Conservation (phyloP, 2,888 invertebrate genomes). For the Polia nebulosa region DNA sequence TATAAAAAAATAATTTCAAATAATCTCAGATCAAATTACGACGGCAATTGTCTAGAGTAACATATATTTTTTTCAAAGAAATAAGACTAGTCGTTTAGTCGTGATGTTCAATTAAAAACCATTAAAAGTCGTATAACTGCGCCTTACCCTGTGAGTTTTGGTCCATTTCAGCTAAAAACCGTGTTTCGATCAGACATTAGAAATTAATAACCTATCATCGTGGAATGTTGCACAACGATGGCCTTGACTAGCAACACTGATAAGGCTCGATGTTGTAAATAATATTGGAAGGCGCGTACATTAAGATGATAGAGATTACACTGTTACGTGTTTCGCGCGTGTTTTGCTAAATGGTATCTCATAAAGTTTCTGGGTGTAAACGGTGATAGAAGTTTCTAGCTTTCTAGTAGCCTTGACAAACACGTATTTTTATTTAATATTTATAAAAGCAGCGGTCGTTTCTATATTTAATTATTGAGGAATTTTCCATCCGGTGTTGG, state of each 20-base stretch:
- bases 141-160: too few relatives aligned
- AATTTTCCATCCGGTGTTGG: not conserved
- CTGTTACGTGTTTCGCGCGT: constrained; percentile 10
- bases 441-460: not conserved
- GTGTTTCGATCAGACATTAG: too few relatives aligned
- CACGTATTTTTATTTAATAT: not conserved
- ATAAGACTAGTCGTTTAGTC: too few relatives aligned
- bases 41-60: too few relatives aligned
- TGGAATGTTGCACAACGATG: constrained; percentile 32
- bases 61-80: too few relatives aligned
- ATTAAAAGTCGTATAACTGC: too few relatives aligned
- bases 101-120: too few relatives aligned
- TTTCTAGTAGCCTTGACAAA: not conserved
- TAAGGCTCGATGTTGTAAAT: constrained; percentile 36
- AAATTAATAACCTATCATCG: constrained; percentile 14
- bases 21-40: too few relatives aligned
- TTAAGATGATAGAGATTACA: constrained; percentile 25
- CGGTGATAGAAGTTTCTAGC: not conserved
- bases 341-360: constrained; percentile 20
- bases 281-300: constrained; percentile 11
- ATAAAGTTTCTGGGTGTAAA: not conserved
- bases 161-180: too few relatives aligned
- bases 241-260: constrained; percentile 47
- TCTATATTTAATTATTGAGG: not conserved
- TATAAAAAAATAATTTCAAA: too few relatives aligned